A percentile compares a stretch with the other conserved stretches of the same genome.
phyloP scores from a whole-genome alignment of 2,888 invertebrate species.

The Philereme vetulata region DNA sequence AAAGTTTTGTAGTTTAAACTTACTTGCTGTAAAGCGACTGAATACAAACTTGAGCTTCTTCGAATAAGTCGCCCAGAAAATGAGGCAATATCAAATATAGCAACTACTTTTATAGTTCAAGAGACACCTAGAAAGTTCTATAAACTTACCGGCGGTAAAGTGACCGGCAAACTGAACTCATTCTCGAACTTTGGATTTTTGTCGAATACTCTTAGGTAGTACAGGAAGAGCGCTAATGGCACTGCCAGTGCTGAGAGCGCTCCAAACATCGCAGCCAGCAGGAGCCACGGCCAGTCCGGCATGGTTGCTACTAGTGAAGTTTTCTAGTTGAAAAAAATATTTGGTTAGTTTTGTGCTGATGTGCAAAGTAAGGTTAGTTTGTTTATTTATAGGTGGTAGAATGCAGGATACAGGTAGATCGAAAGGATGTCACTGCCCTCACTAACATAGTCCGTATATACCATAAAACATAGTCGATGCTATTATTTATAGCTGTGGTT shows the following conservation, averaged over 20 bases:
- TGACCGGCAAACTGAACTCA: slow-evolving; percentile 59
- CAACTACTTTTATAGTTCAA: background rate
- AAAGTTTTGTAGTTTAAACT: slow-evolving; percentile 12
- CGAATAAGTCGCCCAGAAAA: slow-evolving; percentile 36
- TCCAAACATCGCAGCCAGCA: slow-evolving; percentile 69
- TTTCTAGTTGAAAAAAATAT: background rate
- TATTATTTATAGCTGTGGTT: too few relatives aligned
- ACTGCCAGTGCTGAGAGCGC: slow-evolving; percentile 67
- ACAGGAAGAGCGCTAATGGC: slow-evolving; percentile 64
- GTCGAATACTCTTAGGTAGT: slow-evolving; percentile 63
- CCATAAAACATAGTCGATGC: too few relatives aligned
- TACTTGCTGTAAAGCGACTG: background rate
- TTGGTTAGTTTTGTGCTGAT: too few relatives aligned
- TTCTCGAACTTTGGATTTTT: slow-evolving; percentile 58
- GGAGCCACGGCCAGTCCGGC: slow-evolving; percentile 78
- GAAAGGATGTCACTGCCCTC: too few relatives aligned
- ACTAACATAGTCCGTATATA: too few relatives aligned
- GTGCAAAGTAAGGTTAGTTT: too few relatives aligned
- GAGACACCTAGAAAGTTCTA: slow-evolving; percentile 1
- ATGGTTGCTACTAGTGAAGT: slow-evolving; percentile 47
- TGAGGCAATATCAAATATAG: background rate
- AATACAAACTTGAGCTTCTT: slow-evolving; percentile 3
- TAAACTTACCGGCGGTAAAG: slow-evolving; percentile 70
- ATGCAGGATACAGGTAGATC: too few relatives aligned
- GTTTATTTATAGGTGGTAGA: too few relatives aligned